Base-by-base conservation (phyloP, 2,888 invertebrate genomes). In the Drosophila flavopinicola region DNA sequence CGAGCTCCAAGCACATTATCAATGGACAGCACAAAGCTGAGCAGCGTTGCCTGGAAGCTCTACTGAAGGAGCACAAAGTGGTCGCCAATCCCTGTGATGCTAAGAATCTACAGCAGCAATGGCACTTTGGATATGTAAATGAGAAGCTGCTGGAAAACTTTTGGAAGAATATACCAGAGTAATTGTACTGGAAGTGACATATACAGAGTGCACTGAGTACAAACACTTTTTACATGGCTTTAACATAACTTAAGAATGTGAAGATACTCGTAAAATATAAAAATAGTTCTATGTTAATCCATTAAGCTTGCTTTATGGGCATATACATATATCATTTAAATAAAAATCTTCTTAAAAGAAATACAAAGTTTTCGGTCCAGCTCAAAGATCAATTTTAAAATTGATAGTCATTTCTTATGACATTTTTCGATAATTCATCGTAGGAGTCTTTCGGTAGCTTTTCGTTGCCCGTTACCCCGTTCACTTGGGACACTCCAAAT, bases 41-140 rank as follows among this genome's bases (percentile, higher is more conserved):
- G 11, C 92, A 93, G 4, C 93, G 94, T 71, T 98, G 98, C 87
- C 89, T 98, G 45, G 97, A 97, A 86, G 93, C 94, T 74, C 94
- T 96, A 79, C 6, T 51, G 20, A 39, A 66, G 1, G 6, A 91
- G 92, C 0, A 92, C 1, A 92, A 6, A 0, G 10, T 93, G 92
- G 58, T 93, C 92, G 95, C 97, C 67, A 93, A 93, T 44, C 91
- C 90, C 1, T 95, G 96, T 72, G 93, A 94, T 78, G 37, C 52
- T 11, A 41, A 38, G 0, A 89, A 88, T 38, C 7, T 37, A 6
- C 77, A 73, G 10, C 90, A 90, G 69, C 85, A 82, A 49, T 90
- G 90, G 90, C 68, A 68, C 0, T 88, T 90, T 33, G 90, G 90
- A 0, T 86, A 69, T 66, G 68, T 77, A 1, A 89, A 90, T 60